Percentiles rank a stretch among this genome's conserved stretches.
phyloP scores from a whole-genome alignment of 2,888 invertebrate genomes.

The Nezara viridula region DNA sequence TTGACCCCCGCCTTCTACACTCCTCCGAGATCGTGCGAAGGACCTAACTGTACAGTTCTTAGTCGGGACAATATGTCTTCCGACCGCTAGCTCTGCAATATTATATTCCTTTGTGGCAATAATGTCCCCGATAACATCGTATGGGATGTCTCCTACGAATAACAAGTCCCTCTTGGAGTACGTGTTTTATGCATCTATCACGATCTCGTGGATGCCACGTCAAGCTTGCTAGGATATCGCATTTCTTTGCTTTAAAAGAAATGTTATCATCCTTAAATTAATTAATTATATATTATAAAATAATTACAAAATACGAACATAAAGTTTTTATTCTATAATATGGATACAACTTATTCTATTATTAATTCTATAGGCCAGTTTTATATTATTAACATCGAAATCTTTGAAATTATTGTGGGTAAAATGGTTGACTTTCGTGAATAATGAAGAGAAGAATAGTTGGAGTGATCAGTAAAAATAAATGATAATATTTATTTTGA shows the following conservation, averaged over 20 bases:
- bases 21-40: background rate
- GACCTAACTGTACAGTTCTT: background rate
- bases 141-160: background rate
- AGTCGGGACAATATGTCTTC: slow-evolving; percentile 14
- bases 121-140: background rate
- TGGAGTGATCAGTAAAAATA: no score
- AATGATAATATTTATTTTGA: no score
- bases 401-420: no score
- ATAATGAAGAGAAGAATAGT: no score
- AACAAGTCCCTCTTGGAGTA: background rate
- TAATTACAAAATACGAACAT: no score
- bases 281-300: background rate
- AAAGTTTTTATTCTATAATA: no score
- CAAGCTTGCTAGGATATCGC: background rate
- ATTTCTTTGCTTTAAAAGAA: background rate
- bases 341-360: no score
- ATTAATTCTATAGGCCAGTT: no score
- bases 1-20: slow-evolving; percentile 8
- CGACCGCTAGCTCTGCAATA: background rate
- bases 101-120: slow-evolving; percentile 1
- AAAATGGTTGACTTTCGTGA: no score
- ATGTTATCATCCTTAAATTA: background rate
- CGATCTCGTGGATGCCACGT: background rate
- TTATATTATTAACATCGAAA: no score
- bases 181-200: background rate